Conservation (phyloP, 92 coral and sea anemone species). For the Metridium senile region DNA sequence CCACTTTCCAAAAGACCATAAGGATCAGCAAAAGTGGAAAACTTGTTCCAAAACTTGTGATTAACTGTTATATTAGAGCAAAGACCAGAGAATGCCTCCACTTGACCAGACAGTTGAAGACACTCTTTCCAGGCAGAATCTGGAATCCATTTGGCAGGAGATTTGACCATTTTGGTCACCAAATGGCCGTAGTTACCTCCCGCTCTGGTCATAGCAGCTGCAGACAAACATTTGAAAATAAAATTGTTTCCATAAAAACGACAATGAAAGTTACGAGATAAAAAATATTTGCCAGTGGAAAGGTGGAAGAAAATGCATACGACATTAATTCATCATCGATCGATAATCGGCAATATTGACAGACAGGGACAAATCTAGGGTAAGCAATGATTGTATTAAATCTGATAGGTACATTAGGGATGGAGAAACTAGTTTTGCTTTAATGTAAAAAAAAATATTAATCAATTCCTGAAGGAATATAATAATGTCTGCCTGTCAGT, state of each 20-base stretch:
- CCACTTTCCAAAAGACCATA: constrained; percentile 53
- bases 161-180: constrained; percentile 71
- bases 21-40: constrained; percentile 69
- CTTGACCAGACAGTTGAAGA: constrained; percentile 64
- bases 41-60: constrained; percentile 79
- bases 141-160: constrained; percentile 92
- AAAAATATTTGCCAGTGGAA: too few species aligned
- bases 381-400: too few species aligned
- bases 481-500: background rate
- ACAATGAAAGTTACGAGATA: background rate
- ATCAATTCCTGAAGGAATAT: too few species aligned
- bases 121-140: constrained; percentile 93
- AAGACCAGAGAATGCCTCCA: constrained; percentile 83
- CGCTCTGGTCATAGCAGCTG: constrained; percentile 60
- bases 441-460: too few species aligned
- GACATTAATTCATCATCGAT: too few species aligned
- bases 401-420: too few species aligned
- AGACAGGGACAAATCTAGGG: too few species aligned
- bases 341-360: too few species aligned
- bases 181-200: constrained; percentile 77
- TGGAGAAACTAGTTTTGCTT: too few species aligned
- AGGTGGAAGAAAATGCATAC: too few species aligned
- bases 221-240: too few species aligned
- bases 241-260: background rate
- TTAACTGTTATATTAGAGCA: constrained; percentile 80